Percentiles rank a stretch among this genome's conserved stretches.
Conservation (phyloP, 2,888 invertebrate species). For the Orthosia gracilis region DNA sequence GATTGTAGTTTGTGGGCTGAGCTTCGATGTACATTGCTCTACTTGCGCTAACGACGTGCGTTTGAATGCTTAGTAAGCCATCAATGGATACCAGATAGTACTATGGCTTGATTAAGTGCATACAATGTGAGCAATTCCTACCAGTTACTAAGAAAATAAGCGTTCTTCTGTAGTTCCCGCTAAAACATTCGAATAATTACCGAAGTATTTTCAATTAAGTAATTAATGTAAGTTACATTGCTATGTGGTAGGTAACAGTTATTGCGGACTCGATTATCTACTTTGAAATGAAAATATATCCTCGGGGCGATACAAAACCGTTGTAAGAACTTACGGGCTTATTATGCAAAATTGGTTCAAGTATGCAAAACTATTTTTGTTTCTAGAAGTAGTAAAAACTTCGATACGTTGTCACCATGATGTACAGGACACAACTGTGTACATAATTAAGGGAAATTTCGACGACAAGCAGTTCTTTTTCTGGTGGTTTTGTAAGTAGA, state of each 20-base stretch:
- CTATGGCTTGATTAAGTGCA: not conserved
- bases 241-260: conserved; percentile 41
- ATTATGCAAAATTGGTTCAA: conserved; percentile 56
- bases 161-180: conserved; percentile 31
- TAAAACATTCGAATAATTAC: conserved; percentile 37
- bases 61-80: not conserved
- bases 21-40: conserved; percentile 11
- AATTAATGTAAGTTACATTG: conserved; percentile 31
- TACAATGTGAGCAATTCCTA: conserved; percentile 17
- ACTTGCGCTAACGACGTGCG: not conserved
- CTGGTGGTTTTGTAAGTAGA: conserved; percentile 17
- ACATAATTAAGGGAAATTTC: conserved; percentile 46
- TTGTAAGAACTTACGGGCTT: conserved; percentile 44
- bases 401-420: conserved; percentile 46
- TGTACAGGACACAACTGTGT: conserved; percentile 31
- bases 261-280: conserved; percentile 36
- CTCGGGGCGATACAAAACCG: conserved; percentile 26
- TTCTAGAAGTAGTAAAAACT: conserved; percentile 44
- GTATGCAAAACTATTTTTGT: conserved; percentile 58
- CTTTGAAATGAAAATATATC: conserved; percentile 41
- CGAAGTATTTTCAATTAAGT: conserved; percentile 48
- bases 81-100: conserved; percentile 26
- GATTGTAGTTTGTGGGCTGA: not conserved
- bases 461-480: conserved; percentile 16
- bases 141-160: conserved; percentile 24